Evolutionary conservation across 2,113 vertebrate genomes (phyloP), one percentile per base, ranked within the genome.

Genomic region (Corythornis vintsioides): DNA sequence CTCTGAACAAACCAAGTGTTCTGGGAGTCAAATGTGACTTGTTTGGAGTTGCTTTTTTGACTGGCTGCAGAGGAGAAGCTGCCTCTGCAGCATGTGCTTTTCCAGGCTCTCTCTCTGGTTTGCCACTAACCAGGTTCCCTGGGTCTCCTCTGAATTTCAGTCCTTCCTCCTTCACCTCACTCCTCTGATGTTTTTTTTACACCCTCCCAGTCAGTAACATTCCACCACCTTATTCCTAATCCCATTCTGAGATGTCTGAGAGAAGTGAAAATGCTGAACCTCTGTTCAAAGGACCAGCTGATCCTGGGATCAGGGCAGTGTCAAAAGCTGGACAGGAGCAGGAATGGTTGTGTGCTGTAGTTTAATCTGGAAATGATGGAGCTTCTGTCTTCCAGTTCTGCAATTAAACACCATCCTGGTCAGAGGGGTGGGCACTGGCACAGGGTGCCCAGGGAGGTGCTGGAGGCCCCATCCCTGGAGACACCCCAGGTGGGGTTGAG

Each of bases 261-360:
- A 55, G 33, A 63, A 56, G 38, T 47, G 29, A 70, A 45, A 28
- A 24, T 33, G 45, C 67, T 85, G 93, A 73, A 45, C 67, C 75
- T 77, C 42, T 43, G 1, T 17, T 70, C 13, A 22, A n/a, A 43
- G 63, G 13, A 11, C 6, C 38, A 38, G 25, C 83, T 73, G 85
- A n/a, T 79, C 26, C 70, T 48, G 55, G 45, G 73, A 52, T 79
- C 57, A 59, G 21, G 48, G 75, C 45, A 50, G 31, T 19, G 19
- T 5, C 73, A 50, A 69, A 69, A 92, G 55, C 10, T 45, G 48
- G 72, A 53, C 74, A 66, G 48, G 5, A 52, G 69, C 63, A 76
- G 84, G 35, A 83, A 29, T 1, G 4, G 19, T 33, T 2, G 1
- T 0, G 8, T 42, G 29, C 56, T 70, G 3, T 28, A 13, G 5